Percentiles rank a stretch among this genome's conserved stretches.
These are phyloP conservation scores for Motacilla alba DNA, from an alignment of 2,113 vertebrate genomes.

Conservation along the genomic window DNA sequence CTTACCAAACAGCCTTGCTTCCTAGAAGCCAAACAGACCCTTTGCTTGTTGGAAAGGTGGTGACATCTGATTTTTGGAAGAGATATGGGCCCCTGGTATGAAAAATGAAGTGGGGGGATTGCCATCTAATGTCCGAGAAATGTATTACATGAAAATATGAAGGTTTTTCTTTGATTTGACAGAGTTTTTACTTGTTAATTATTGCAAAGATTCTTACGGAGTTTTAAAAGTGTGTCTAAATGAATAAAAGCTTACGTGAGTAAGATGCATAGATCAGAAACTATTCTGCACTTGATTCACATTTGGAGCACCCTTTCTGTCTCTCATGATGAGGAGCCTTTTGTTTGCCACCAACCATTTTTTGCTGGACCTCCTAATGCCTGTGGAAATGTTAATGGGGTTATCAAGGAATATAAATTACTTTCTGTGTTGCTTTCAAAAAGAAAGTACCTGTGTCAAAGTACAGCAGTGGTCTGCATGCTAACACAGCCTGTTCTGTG, in stretches of 20 bases:
- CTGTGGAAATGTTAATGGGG: background rate
- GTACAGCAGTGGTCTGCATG: background rate
- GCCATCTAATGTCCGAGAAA: conserved; percentile 66
- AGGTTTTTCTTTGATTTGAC: conserved; percentile 39
- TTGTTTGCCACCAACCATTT: background rate
- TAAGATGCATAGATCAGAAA: conserved; percentile 1
- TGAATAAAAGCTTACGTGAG: background rate
- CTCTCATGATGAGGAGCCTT: background rate
- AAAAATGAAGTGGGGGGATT: conserved; percentile 64
- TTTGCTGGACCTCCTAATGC: background rate
- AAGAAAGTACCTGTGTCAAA: background rate
- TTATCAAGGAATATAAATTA: background rate
- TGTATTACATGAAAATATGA: conserved; percentile 66
- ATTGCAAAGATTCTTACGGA: background rate
- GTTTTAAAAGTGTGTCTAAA: conserved; percentile 17
- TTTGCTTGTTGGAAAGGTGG: background rate
- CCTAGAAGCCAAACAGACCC: background rate
- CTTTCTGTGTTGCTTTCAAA: background rate
- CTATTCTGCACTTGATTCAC: background rate
- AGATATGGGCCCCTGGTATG: background rate
- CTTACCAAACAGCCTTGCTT: background rate
- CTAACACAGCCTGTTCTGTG: background rate
- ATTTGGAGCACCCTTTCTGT: background rate
- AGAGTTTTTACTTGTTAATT: conserved; percentile 20
- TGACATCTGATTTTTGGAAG: conserved; percentile 5